phyloP scores from a whole-genome alignment of 1,140 invertebrate species.

The Scaptomyza graminum region DNA sequence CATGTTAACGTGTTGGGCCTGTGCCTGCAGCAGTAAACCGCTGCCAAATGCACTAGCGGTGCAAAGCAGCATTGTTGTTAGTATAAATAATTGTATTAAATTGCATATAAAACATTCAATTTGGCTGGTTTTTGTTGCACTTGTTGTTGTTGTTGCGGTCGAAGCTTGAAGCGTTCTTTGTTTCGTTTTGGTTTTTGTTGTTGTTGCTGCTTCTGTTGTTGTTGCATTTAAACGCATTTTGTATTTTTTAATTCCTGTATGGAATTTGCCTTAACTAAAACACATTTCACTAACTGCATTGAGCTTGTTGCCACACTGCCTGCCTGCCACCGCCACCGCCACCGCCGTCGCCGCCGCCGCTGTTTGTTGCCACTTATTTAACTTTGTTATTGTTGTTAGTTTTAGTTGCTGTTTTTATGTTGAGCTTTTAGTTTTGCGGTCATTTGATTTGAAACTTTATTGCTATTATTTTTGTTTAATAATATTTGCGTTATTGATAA shows the following conservation, averaged over 20 bases:
- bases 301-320: conserved; percentile 48
- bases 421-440: conserved; percentile 6
- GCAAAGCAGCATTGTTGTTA: conserved; percentile 63
- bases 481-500: conserved; percentile 13
- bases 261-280: conserved; percentile 70
- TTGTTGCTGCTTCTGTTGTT: conserved; percentile 50
- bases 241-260: conserved; percentile 58
- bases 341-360: neutral
- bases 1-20: conserved; percentile 24
- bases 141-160: conserved; percentile 19
- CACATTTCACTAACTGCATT: conserved; percentile 78
- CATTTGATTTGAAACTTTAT: conserved; percentile 2
- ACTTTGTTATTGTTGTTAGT: conserved; percentile 18
- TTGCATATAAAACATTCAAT: conserved; percentile 57
- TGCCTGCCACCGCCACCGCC: neutral
- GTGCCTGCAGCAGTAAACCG: conserved; percentile 41
- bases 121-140: conserved; percentile 17
- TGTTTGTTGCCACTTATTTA: conserved; percentile 11
- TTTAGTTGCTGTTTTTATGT: conserved; percentile 6
- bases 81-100: conserved; percentile 63
- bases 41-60: conserved; percentile 29
- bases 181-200: conserved; percentile 17
- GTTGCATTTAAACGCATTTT: conserved; percentile 81
- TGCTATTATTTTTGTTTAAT: neutral
- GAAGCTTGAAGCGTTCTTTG: conserved; percentile 12